phyloP scores from a whole-genome alignment of 2,797 vertebrate species.

The Chromobotia macracanthus region DNA sequence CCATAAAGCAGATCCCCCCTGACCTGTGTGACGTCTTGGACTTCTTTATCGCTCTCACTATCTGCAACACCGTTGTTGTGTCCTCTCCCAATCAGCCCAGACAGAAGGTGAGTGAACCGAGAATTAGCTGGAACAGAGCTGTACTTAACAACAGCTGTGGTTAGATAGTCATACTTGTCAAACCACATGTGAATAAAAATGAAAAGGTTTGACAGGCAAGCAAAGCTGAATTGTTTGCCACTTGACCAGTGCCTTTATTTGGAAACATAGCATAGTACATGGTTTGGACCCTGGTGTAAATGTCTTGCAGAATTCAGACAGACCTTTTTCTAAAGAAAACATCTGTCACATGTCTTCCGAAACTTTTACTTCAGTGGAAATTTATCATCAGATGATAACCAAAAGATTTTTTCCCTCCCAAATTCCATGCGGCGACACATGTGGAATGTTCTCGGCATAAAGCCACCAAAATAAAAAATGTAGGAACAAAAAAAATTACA shows the following conservation, averaged over 20 bases:
- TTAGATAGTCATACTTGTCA: not conserved
- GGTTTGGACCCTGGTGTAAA: too few relatives aligned
- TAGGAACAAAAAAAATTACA: not conserved
- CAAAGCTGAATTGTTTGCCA: not conserved
- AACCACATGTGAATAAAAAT: not conserved
- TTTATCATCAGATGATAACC: conserved; percentile 15
- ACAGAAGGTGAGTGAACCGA: conserved; percentile 82
- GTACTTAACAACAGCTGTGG: not conserved
- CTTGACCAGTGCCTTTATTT: not conserved
- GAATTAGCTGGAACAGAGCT: not conserved
- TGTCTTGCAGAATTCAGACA: not conserved
- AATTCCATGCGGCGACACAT: not conserved
- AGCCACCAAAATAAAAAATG: not conserved
- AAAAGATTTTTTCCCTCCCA: not conserved
- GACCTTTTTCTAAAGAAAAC: not conserved
- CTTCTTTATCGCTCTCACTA: conserved; percentile 94
- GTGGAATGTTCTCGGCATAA: not conserved
- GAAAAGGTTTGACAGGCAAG: not conserved
- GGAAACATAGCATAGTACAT: not conserved
- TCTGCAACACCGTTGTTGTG: conserved; percentile 97
- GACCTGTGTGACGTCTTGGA: conserved; percentile 90
- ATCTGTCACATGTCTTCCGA: not conserved
- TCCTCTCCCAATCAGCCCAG: conserved; percentile 92
- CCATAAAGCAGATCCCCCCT: conserved; percentile 82
- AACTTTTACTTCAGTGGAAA: conserved; percentile 4